These are phyloP conservation scores for Folsomia manolachei DNA, from an alignment of 2,888 invertebrate species.

Conservation along the genomic window DNA sequence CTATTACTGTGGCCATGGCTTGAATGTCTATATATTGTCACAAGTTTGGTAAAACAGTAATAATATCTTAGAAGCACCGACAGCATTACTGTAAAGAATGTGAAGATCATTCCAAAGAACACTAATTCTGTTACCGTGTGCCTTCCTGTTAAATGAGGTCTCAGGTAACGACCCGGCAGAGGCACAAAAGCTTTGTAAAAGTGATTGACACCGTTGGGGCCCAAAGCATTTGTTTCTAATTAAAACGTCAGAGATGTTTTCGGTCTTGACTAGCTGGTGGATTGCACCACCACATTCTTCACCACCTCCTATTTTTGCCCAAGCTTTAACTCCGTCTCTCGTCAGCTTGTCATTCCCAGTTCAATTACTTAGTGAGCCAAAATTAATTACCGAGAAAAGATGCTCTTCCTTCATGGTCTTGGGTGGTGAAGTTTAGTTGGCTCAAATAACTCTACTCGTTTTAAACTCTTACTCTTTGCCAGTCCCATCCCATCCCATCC, in stretches of 20 bases:
- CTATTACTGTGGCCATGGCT: too few species aligned
- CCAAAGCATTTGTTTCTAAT: constrained; percentile 51
- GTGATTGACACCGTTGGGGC: constrained; percentile 46
- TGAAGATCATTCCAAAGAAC: too few species aligned
- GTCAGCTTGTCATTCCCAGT: constrained; percentile 50
- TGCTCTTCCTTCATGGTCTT: constrained; percentile 32
- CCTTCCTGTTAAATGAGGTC: too few species aligned
- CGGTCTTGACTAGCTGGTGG: constrained; percentile 32
- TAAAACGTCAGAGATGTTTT: constrained; percentile 51
- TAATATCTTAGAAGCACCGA: too few species aligned
- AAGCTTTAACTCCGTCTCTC: constrained; percentile 49
- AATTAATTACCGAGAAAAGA: constrained; percentile 49
- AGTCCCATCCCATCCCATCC: not conserved
- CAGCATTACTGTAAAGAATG: too few species aligned
- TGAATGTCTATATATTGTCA: too few species aligned
- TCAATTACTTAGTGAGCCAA: constrained; percentile 51
- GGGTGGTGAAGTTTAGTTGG: constrained; percentile 15
- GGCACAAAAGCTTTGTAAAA: constrained; percentile 18
- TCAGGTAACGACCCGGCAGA: too few species aligned
- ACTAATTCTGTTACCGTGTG: too few species aligned
- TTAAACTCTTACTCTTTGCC: not conserved
- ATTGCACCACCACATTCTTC: constrained; percentile 22
- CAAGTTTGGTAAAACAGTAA: too few species aligned
- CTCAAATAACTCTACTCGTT: not conserved
- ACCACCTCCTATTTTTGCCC: constrained; percentile 30